Evolutionary conservation across 1,140 invertebrate species (phyloP).

Genomic region (Procambarus clarkii): DNA sequence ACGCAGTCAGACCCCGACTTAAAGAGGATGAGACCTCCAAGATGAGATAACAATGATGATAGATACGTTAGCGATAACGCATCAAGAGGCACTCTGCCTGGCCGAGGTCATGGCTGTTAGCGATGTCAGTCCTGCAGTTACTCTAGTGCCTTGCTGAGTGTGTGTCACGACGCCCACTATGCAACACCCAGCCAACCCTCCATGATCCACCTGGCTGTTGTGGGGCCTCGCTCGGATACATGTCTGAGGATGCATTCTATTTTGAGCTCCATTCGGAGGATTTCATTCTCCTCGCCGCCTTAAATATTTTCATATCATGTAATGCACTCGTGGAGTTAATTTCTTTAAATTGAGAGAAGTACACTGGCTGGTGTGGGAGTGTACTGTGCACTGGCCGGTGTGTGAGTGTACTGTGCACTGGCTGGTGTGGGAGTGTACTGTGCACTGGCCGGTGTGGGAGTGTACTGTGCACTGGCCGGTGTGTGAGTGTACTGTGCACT

Average conservation of each 20-base stretch:
- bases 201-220: background rate
- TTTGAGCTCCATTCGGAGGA: constrained; percentile 21
- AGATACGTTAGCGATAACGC: background rate
- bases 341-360: too few relatives aligned
- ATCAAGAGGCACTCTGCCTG: background rate
- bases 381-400: too few relatives aligned
- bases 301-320: constrained; percentile 41
- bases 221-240: background rate
- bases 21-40: too few relatives aligned
- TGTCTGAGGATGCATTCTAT: constrained; percentile 26
- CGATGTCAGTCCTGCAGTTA: constrained; percentile 9
- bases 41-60: constrained; percentile 10
- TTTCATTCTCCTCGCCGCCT: constrained; percentile 5
- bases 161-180: background rate
- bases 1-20: too few relatives aligned
- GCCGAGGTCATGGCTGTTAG: background rate
- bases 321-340: background rate
- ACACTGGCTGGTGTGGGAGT: too few relatives aligned
- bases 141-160: background rate
- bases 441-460: too few relatives aligned
- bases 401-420: too few relatives aligned
- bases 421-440: too few relatives aligned
- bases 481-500: too few relatives aligned
- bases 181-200: background rate
- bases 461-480: too few relatives aligned